Conservation (phyloP, 2,113 vertebrate species). For the Prunella himalayana region DNA sequence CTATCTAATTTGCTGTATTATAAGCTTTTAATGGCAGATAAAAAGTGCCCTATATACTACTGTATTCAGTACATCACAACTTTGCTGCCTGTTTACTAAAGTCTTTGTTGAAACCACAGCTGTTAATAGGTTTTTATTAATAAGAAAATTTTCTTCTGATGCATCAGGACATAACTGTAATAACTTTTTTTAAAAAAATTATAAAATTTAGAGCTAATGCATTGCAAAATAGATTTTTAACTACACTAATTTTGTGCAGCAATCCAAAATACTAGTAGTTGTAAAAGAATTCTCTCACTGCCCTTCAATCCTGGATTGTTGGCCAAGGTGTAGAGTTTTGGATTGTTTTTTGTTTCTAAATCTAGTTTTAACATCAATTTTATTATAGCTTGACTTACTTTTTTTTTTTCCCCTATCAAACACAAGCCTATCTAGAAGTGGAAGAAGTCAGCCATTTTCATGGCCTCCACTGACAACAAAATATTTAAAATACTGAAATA, state of each 20-base stretch:
- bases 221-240: neutral
- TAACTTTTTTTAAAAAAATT: neutral
- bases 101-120: neutral
- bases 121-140: neutral
- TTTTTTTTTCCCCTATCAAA: accelerated
- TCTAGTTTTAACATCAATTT: neutral
- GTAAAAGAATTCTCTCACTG: neutral
- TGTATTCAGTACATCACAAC: neutral
- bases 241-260: neutral
- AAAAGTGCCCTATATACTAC: neutral
- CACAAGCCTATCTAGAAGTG: neutral
- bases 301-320: neutral
- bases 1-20: constrained; percentile 27
- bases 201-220: neutral
- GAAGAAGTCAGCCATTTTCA: neutral
- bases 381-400: neutral
- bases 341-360: neutral
- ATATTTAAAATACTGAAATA: neutral
- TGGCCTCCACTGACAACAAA: neutral
- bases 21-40: neutral
- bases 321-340: neutral
- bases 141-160: neutral
- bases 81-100: neutral
- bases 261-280: neutral
- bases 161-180: neutral